phyloP scores from a whole-genome alignment of 2,113 vertebrate species.

The Scartelaos histophorus region DNA sequence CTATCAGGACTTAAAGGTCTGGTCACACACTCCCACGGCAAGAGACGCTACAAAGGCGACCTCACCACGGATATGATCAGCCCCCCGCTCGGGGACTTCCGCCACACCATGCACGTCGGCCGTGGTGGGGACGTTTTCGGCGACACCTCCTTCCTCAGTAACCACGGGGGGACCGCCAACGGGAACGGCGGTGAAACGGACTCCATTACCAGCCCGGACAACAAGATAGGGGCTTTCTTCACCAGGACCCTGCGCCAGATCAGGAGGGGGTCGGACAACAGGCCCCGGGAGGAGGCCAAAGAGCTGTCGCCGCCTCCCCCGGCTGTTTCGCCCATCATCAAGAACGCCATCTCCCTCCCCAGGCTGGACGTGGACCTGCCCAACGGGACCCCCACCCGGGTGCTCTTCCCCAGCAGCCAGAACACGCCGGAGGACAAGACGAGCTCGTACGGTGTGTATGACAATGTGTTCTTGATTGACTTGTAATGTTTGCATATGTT shows the following conservation, averaged over 20 bases:
- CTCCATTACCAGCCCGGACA: constrained; percentile 68
- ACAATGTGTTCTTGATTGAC: background rate
- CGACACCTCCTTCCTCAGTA: constrained; percentile 97
- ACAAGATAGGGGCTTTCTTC: constrained; percentile 82
- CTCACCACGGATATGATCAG: constrained; percentile 97
- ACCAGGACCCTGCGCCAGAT: constrained; percentile 87
- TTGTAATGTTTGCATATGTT: too few relatives aligned
- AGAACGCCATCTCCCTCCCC: constrained; percentile 92
- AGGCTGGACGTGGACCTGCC: constrained; percentile 79
- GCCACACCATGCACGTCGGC: constrained; percentile 98
- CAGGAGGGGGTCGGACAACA: constrained; percentile 77
- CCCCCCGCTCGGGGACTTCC: constrained; percentile 92
- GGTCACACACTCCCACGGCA: constrained; percentile 87
- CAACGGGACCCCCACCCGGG: constrained; percentile 76
- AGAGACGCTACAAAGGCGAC: constrained; percentile 83
- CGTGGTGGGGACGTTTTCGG: constrained; percentile 93
- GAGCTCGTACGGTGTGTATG: constrained; percentile 84
- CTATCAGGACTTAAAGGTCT: constrained; percentile 87
- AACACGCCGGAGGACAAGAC: constrained; percentile 76
- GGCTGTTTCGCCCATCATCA: constrained; percentile 90
- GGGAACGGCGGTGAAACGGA: constrained; percentile 65
- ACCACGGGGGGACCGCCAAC: constrained; percentile 80
- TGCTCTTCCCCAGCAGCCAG: constrained; percentile 80
- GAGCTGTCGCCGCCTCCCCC: constrained; percentile 83
- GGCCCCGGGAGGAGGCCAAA: constrained; percentile 65